phyloP scores from a whole-genome alignment of 2,113 vertebrate genomes.

The Anarhynchus alexandrinus region DNA sequence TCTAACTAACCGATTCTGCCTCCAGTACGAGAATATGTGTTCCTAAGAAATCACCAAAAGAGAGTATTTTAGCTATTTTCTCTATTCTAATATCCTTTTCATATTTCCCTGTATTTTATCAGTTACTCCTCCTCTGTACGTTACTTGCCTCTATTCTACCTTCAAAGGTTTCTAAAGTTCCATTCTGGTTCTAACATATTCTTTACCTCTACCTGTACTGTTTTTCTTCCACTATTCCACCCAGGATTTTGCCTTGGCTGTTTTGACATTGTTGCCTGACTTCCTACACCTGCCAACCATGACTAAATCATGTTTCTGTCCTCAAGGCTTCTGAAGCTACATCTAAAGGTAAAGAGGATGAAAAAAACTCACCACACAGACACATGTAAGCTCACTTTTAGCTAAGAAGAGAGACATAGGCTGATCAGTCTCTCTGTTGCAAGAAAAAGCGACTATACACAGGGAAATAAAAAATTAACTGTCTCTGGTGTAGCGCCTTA shows the following conservation, averaged over 20 bases:
- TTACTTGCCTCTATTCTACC: neutral
- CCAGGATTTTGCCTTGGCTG: neutral
- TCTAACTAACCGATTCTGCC: neutral
- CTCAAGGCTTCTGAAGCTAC: neutral
- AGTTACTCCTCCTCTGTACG: neutral
- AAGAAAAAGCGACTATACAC: neutral
- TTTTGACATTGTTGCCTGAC: neutral
- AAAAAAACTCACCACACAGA: rapidly evolving
- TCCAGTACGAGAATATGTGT: neutral
- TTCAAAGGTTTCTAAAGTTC: neutral
- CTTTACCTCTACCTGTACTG: neutral
- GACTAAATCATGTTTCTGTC: neutral
- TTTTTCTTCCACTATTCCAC: neutral
- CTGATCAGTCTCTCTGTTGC: neutral
- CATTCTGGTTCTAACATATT: neutral
- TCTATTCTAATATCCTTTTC: neutral
- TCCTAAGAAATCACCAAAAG: neutral
- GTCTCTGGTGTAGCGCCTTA: neutral
- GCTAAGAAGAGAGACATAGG: neutral
- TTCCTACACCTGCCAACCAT: neutral
- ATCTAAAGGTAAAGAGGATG: neutral
- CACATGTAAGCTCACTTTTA: neutral
- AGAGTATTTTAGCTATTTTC: neutral
- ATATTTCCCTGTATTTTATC: neutral
- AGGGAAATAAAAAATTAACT: neutral